Percentiles rank a stretch among this genome's conserved stretches.
Conservation (phyloP, 2,113 vertebrate genomes). For the Ctenomys sociabilis region DNA sequence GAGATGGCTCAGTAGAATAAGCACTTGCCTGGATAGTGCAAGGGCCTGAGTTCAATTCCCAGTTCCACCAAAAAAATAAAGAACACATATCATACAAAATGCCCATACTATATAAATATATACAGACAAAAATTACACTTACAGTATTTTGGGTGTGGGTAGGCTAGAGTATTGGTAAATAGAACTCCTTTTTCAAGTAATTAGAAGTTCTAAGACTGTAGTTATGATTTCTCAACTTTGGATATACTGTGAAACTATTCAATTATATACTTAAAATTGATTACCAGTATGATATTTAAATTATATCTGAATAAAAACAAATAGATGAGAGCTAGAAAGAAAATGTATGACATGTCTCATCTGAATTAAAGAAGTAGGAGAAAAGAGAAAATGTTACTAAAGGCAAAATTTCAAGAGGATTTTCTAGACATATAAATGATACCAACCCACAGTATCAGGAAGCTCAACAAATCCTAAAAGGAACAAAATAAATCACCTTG, state of each 20-base stretch:
- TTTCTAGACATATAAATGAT: neutral
- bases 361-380: neutral
- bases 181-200: neutral
- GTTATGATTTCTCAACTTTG: neutral
- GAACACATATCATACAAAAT: neutral
- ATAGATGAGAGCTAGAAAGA: neutral
- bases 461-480: neutral
- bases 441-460: neutral
- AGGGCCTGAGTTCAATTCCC: no score
- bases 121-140: neutral
- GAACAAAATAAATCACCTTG: neutral
- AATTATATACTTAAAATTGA: neutral
- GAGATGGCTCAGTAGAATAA: no score
- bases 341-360: constrained; percentile 13
- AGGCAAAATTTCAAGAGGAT: neutral
- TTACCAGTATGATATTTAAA: neutral
- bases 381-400: constrained; percentile 10
- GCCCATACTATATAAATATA: neutral
- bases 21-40: no score
- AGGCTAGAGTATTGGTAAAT: neutral
- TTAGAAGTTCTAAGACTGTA: neutral
- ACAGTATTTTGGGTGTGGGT: neutral
- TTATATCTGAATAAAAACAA: constrained; percentile 23
- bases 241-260: neutral
- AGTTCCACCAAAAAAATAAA: no score